Conservation (phyloP, 2,797 vertebrate species). For the Enteromius mattozi region DNA sequence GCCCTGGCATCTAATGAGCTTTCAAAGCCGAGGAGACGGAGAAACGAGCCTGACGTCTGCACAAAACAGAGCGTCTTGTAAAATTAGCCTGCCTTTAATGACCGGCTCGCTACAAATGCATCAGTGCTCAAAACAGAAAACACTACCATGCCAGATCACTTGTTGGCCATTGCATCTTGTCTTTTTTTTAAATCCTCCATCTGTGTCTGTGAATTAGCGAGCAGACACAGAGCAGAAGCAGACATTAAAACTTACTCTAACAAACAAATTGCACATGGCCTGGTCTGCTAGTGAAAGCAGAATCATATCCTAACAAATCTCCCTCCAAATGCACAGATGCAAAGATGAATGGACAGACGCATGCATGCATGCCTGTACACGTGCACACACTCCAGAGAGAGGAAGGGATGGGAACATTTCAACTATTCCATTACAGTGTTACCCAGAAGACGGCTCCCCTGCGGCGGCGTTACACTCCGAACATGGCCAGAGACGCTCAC, state of each 20-base stretch:
- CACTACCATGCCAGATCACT: conserved; percentile 22
- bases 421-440: conserved; percentile 63
- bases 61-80: conserved; percentile 31
- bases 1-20: conserved; percentile 34
- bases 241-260: conserved; percentile 10
- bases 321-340: conserved; percentile 19
- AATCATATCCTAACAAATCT: neutral
- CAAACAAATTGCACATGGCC: conserved; percentile 24
- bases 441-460: conserved; percentile 58
- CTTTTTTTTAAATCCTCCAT: conserved; percentile 37
- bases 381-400: conserved; percentile 40
- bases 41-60: conserved; percentile 12
- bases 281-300: conserved; percentile 4
- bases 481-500: neutral
- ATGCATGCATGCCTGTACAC: neutral
- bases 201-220: conserved; percentile 42
- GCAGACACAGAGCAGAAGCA: conserved; percentile 36
- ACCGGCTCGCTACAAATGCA: conserved; percentile 11
- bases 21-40: neutral
- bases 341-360: conserved; percentile 20
- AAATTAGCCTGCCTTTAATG: conserved; percentile 23
- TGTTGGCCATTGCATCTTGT: conserved; percentile 23
- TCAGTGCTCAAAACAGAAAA: conserved; percentile 21
- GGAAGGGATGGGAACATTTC: conserved; percentile 64
- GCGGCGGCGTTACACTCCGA: conserved; percentile 12